These are phyloP conservation scores for Clarias pachynema DNA, from an alignment of 2,797 vertebrate genomes.

Conservation along the genomic window DNA sequence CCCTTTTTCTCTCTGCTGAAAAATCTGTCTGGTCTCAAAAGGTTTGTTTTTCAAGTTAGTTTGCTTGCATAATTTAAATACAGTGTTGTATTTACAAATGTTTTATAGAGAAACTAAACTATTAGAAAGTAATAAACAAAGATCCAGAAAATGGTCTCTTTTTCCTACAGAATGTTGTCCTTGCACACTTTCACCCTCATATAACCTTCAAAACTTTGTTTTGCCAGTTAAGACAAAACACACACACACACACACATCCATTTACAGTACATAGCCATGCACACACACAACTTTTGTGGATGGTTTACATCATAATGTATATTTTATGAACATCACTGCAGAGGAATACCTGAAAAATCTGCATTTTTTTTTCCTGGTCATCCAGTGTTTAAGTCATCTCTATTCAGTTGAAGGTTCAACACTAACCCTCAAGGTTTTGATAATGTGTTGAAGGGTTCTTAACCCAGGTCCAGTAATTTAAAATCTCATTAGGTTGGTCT, in stretches of 20 bases:
- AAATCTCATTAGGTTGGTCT: no score
- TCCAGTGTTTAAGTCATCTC: no score
- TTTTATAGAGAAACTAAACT: background rate
- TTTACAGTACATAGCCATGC: background rate
- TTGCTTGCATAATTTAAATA: background rate
- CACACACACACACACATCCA: background rate
- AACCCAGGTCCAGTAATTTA: no score
- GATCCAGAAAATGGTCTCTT: background rate
- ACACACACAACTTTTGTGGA: background rate
- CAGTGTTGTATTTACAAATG: background rate
- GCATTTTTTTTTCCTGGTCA: background rate
- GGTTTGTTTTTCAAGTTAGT: background rate
- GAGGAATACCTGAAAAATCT: background rate
- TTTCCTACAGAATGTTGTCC: background rate
- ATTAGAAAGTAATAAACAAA: background rate
- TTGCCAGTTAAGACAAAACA: background rate
- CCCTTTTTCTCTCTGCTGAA: background rate
- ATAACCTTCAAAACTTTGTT: background rate
- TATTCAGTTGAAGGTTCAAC: no score
- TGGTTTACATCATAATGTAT: background rate
- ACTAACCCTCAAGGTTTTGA: no score
- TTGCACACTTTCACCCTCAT: background rate
- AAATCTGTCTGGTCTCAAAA: background rate
- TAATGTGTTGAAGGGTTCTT: no score
- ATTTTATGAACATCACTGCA: background rate